Base-by-base conservation (phyloP, 1,140 invertebrate species). In the Drosophila chauvacae region DNA sequence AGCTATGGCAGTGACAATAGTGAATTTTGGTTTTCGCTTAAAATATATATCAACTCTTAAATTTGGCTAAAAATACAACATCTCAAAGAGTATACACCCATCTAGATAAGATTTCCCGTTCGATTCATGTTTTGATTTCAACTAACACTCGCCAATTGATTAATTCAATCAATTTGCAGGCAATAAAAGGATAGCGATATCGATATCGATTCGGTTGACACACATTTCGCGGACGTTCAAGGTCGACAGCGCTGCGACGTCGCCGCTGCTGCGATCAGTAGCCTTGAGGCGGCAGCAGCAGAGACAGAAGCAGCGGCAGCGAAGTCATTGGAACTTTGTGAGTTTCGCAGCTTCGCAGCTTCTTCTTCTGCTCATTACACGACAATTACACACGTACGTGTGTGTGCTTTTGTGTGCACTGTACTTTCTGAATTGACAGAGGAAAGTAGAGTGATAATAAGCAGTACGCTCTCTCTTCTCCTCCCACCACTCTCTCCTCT, bases 161-260 rank as follows among this genome's bases (percentile, higher is more conserved):
- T 78, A 70, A 81, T 78, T 81, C 23, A 81, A 81, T 85, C 74
- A 86, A 85, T 86, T 86, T 56, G 70, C 59, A 48, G 39, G 53
- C 79, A 82, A 87, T 82, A 79, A 86, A 86, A 86, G 79, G 70
- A 87, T 69, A 45, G 56, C 30, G 35, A 44, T 45, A 86, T 87
- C 75, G 63, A 87, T 69, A 45, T 63, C 30, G 44, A 44, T 45
- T 42, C 28, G 28, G 3, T 72, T 73, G 68, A 79, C 76, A 47
- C 41, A 74, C 57, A 80, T 61, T 66, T 73, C 41, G 20, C 56
- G 55, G 53, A 26, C 61, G 51, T 41, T 42, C 73, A 82, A 81
- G 80, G 63, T 78, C 80, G 48, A 28, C 63, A 63, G 63, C 41
- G 39, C 57, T 28, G 56, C 55, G 55, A 26, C 55, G 37, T 28